Evolutionary conservation across 2,113 vertebrate genomes (phyloP).

Genomic region (Chascanopsetta lugubris): DNA sequence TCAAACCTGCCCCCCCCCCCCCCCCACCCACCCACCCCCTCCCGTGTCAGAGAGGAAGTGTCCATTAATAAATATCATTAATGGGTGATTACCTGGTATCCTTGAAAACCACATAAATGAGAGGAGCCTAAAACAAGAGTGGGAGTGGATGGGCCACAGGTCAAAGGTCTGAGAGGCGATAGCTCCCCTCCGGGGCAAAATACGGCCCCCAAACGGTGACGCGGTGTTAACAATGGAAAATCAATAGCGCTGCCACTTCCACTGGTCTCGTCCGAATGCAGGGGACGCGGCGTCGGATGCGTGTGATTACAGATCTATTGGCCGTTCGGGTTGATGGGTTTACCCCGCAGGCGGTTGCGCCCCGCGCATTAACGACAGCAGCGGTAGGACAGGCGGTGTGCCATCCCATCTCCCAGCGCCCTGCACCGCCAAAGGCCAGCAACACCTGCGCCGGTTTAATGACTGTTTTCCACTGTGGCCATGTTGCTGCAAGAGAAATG

Average conservation of each 20-base stretch:
- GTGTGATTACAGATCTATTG: conserved; percentile 3
- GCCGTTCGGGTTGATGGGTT: conserved; percentile 38
- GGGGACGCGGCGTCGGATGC: conserved; percentile 43
- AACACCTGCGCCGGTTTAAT: conserved; percentile 79
- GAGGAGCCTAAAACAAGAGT: conserved; percentile 51
- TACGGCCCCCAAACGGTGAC: conserved; percentile 52
- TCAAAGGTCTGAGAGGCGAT: conserved; percentile 67
- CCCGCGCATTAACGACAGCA: conserved; percentile 32
- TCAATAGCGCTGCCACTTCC: conserved; percentile 63
- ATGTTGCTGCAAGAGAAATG: conserved; percentile 72
- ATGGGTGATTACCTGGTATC: conserved; percentile 75
- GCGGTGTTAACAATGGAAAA: conserved; percentile 67
- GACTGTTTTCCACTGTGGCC: conserved; percentile 77
- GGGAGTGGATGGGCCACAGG: conserved; percentile 68
- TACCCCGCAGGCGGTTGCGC: conserved; percentile 17
- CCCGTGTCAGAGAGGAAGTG: conserved; percentile 65
- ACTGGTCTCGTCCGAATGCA: conserved; percentile 38
- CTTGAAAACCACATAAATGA: conserved; percentile 70
- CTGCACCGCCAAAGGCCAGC: conserved; percentile 64
- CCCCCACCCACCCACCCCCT: too few species aligned
- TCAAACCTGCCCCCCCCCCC: too few species aligned
- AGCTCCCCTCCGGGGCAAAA: conserved; percentile 50
- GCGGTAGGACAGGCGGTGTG: conserved; percentile 29
- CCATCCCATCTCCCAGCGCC: conserved; percentile 36
- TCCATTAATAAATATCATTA: conserved; percentile 81